These are phyloP conservation scores for Microchrysa polita DNA, from an alignment of 2,888 invertebrate species.

Conservation along the genomic window DNA sequence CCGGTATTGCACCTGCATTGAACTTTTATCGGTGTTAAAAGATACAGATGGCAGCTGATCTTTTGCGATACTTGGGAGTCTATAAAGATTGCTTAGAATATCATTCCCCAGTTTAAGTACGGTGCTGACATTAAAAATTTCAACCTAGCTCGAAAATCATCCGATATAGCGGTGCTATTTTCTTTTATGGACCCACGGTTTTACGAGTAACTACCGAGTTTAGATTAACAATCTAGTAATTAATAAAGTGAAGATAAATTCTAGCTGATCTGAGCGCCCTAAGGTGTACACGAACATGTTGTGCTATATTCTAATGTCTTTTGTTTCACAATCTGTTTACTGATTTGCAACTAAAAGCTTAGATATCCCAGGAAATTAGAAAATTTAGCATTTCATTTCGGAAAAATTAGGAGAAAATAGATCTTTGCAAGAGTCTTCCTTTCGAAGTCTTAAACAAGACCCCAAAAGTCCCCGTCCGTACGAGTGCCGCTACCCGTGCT, in stretches of 20 bases:
- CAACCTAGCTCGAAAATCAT: neutral
- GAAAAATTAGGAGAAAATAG: no score
- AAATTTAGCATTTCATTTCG: no score
- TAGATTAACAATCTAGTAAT: neutral
- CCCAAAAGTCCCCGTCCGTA: no score
- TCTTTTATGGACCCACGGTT: neutral
- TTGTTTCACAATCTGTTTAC: no score
- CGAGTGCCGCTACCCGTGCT: no score
- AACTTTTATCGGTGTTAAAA: neutral
- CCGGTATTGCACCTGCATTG: conserved; percentile 1
- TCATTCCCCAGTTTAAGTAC: neutral
- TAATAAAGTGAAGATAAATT: neutral
- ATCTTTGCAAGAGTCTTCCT: no score
- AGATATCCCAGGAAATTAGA: no score
- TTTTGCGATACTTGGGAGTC: neutral
- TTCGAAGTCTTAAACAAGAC: no score
- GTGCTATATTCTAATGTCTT: no score
- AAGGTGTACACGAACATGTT: no score
- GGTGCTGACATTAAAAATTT: neutral
- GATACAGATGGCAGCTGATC: neutral
- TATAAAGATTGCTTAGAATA: neutral
- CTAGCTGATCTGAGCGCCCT: no score
- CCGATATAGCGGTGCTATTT: neutral
- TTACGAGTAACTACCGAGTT: neutral
- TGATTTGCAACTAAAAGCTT: no score